These are phyloP conservation scores for Marisa cornuarietis DNA, from an alignment of 1,140 invertebrate genomes.

Conservation along the genomic window DNA sequence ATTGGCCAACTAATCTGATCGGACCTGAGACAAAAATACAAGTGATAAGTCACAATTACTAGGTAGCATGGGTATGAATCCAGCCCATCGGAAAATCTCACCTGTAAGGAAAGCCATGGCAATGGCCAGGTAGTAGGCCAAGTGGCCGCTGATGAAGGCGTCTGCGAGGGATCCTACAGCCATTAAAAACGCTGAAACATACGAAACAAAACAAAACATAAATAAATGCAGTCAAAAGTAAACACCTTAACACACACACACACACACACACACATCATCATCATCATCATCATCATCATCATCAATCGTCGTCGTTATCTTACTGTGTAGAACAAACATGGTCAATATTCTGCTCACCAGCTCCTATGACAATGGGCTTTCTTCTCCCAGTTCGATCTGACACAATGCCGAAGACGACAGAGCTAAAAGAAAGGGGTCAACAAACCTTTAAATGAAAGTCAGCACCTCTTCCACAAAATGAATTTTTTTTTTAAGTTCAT, in stretches of 20 bases:
- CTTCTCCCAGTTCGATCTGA: slow-evolving; percentile 56
- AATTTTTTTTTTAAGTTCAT: too few relatives aligned
- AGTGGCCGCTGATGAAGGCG: slow-evolving; percentile 46
- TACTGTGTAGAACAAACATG: not conserved
- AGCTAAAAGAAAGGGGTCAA: slow-evolving; percentile 46
- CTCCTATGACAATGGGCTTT: slow-evolving; percentile 55
- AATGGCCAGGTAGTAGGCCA: slow-evolving; percentile 55
- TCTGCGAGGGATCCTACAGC: slow-evolving; percentile 29
- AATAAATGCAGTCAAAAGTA: not conserved
- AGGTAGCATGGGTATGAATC: too few relatives aligned
- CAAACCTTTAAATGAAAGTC: too few relatives aligned
- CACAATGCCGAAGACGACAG: slow-evolving; percentile 55
- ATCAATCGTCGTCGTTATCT: too few relatives aligned
- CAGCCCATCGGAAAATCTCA: slow-evolving; percentile 45
- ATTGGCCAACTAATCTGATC: too few relatives aligned
- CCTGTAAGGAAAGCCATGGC: slow-evolving; percentile 56
- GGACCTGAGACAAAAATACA: too few relatives aligned
- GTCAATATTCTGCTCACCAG: slow-evolving; percentile 41
- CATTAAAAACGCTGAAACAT: slow-evolving; percentile 54
- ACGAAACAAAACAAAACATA: not conserved
- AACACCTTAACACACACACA: not conserved
- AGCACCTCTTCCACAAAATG: too few relatives aligned
- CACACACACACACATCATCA: slow-evolving; percentile 1
- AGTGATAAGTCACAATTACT: too few relatives aligned
- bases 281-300: not conserved